Percentiles rank a stretch among this genome's conserved stretches.
Conservation (phyloP, 2,888 invertebrate species). For the Athalia rosae region DNA sequence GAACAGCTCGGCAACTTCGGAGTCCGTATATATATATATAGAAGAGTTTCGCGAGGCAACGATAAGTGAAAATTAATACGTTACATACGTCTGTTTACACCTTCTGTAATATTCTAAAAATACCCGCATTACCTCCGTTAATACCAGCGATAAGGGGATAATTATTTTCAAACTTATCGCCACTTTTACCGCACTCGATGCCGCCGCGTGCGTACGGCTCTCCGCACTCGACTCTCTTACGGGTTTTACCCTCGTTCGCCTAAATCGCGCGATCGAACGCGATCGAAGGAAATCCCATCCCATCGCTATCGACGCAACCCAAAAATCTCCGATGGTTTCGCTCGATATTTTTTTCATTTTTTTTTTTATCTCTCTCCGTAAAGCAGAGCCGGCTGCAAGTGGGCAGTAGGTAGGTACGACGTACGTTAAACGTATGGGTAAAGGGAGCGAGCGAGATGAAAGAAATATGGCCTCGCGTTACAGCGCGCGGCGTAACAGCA, state of each 20-base stretch:
- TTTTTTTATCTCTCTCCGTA: too few species aligned
- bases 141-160: slow-evolving; percentile 27
- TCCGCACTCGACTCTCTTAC: too few species aligned
- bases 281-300: too few species aligned
- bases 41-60: neutral
- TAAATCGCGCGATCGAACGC: too few species aligned
- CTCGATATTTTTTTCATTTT: too few species aligned
- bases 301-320: too few species aligned
- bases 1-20: neutral
- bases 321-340: too few species aligned
- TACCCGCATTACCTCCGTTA: slow-evolving; percentile 37
- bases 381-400: neutral
- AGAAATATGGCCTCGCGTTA: slow-evolving; percentile 40
- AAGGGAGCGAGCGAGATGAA: slow-evolving; percentile 27
- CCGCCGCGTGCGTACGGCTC: neutral
- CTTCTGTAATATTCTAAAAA: slow-evolving; percentile 41
- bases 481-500: slow-evolving; percentile 40
- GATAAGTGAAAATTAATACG: slow-evolving; percentile 34
- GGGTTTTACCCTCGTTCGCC: too few species aligned
- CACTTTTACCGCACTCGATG: neutral
- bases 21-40: too few species aligned
- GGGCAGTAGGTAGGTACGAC: too few species aligned
- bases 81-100: slow-evolving; percentile 31
- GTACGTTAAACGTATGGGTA: neutral
- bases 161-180: slow-evolving; percentile 21